These are phyloP conservation scores for Melanitta fusca DNA, from an alignment of 2,797 vertebrate genomes.

Conservation along the genomic window DNA sequence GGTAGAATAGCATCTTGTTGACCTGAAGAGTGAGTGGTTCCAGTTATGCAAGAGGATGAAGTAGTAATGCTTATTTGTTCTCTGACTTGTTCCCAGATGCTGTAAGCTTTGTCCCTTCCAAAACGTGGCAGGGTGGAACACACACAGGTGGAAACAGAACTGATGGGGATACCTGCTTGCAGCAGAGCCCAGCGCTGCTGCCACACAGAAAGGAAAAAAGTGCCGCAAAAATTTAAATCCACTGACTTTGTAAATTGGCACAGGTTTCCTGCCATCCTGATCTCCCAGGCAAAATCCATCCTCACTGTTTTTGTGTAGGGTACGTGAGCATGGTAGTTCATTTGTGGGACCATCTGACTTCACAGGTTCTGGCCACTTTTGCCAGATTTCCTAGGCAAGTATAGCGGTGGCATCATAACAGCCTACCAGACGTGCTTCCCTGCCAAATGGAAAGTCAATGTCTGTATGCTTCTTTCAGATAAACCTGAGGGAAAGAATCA, in stretches of 20 bases:
- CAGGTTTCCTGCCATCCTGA: neutral
- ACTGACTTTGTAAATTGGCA: neutral
- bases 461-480: neutral
- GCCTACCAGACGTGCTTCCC: neutral
- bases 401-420: neutral
- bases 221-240: neutral
- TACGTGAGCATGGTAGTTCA: neutral
- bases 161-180: neutral
- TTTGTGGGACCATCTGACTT: neutral
- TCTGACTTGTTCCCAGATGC: conserved; percentile 21
- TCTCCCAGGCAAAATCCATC: neutral
- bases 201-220: neutral
- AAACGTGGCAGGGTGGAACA: neutral
- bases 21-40: neutral
- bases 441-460: neutral
- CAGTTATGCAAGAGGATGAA: neutral
- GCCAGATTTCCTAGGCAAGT: neutral
- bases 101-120: neutral
- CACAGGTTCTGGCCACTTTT: neutral
- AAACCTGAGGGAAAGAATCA: neutral
- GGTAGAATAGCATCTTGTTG: conserved; percentile 10
- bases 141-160: neutral
- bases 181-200: neutral
- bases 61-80: neutral
- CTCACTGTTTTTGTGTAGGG: neutral